Conservation (phyloP, 23 tunicate species). For the Clavelina lepadiformis region DNA sequence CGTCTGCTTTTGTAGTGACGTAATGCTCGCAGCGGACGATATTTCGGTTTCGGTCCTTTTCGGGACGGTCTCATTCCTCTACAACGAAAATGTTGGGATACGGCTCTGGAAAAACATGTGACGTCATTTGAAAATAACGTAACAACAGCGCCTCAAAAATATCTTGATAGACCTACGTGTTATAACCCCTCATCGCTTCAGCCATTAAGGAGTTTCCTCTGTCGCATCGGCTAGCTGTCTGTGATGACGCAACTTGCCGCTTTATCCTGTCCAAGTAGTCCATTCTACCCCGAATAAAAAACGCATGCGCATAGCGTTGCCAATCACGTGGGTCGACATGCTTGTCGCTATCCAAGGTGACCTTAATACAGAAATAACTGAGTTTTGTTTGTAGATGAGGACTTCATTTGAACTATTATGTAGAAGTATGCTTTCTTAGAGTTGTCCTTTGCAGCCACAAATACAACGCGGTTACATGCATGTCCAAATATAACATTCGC, state of each 20-base stretch:
- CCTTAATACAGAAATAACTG: too few relatives aligned
- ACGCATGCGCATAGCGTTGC: constrained; percentile 55
- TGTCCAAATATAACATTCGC: too few relatives aligned
- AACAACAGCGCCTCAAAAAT: neutral
- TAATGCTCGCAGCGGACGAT: neutral
- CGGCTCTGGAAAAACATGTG: constrained; percentile 12
- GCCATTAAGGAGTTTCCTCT: too few relatives aligned
- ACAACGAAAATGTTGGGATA: constrained; percentile 9
- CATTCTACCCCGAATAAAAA: constrained; percentile 21
- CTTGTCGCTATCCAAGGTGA: constrained; percentile 14
- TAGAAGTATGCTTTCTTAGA: too few relatives aligned
- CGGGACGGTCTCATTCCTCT: constrained; percentile 33
- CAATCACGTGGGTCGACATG: constrained; percentile 44
- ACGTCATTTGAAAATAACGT: constrained; percentile 1
- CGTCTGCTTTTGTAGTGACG: too few relatives aligned
- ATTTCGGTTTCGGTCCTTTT: constrained; percentile 41
- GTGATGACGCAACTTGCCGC: constrained; percentile 15
- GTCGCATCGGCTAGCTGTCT: too few relatives aligned
- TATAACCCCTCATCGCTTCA: constrained; percentile 3
- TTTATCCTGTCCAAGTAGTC: constrained; percentile 16
- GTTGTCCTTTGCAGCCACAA: too few relatives aligned
- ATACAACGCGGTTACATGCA: too few relatives aligned
- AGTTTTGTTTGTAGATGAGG: too few relatives aligned
- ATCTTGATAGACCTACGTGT: neutral
- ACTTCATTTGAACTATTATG: too few relatives aligned